Conservation (phyloP, 2,888 invertebrate species). For the Auanema sp. region DNA sequence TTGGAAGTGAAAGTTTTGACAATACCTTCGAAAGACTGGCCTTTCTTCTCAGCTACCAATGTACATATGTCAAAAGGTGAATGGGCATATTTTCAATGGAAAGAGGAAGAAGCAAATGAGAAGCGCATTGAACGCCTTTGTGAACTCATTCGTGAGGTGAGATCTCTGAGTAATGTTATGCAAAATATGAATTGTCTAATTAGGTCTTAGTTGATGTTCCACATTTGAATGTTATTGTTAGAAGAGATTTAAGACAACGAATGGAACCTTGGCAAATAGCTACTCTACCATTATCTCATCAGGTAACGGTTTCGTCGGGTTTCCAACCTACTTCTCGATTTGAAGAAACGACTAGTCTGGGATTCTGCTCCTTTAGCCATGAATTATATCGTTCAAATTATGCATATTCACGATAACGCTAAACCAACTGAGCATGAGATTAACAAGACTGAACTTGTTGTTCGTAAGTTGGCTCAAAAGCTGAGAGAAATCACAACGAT, state of each 20-base stretch:
- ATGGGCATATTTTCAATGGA: constrained; percentile 18
- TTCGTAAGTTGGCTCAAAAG: constrained; percentile 27
- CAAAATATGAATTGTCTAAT: constrained; percentile 1
- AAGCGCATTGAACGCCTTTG: constrained; percentile 8
- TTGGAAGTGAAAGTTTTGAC: constrained; percentile 21
- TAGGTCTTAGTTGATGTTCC: constrained; percentile 40
- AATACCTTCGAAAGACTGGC: constrained; percentile 35
- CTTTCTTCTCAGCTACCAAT: constrained; percentile 39
- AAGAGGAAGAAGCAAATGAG: constrained; percentile 6
- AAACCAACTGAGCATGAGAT: constrained; percentile 6
- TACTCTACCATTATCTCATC: constrained; percentile 44
- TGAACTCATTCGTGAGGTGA: constrained; percentile 14
- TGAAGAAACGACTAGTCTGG: constrained; percentile 48
- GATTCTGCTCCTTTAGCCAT: constrained; percentile 46
- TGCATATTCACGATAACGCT: constrained; percentile 52
- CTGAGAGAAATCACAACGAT: constrained; percentile 25
- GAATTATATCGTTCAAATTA: constrained; percentile 51
- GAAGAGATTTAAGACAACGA: constrained; percentile 40
- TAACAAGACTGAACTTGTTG: constrained; percentile 20
- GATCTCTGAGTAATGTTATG: background rate
- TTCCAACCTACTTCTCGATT: background rate
- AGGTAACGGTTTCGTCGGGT: constrained; percentile 16
- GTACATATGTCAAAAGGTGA: constrained; percentile 2
- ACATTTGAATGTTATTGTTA: constrained; percentile 46
- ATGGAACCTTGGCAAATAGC: constrained; percentile 50